Evolutionary conservation across 2,113 vertebrate genomes (phyloP).

Genomic region (Silurus asotus): DNA sequence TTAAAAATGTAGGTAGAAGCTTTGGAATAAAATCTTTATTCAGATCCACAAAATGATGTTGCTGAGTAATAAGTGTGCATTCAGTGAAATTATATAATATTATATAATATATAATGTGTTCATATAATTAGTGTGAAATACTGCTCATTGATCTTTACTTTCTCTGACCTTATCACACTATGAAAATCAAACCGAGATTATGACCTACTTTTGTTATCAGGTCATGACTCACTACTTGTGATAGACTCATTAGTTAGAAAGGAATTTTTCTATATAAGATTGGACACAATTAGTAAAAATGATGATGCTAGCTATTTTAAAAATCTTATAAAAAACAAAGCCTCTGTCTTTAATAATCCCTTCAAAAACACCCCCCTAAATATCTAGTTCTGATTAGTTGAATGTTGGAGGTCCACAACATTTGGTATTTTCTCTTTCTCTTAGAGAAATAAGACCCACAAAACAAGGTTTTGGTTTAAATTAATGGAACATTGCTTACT

Average conservation of each 20-base stretch:
- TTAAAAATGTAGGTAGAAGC: not conserved
- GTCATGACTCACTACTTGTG: not conserved
- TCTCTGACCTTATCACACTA: not conserved
- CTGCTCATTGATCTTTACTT: not conserved
- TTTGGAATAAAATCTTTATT: not conserved
- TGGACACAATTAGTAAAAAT: not conserved
- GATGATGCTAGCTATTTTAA: not conserved
- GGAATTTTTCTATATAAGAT: not conserved
- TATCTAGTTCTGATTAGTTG: not conserved
- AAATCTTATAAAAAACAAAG: not conserved
- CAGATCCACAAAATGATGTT: too few species aligned
- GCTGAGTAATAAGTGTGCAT: too few species aligned
- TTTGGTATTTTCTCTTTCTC: not conserved
- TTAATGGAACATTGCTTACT: not conserved
- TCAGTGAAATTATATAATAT: too few species aligned
- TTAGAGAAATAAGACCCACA: not conserved
- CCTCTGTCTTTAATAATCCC: not conserved
- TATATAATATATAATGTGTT: too few species aligned
- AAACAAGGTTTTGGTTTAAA: not conserved
- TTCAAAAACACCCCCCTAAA: not conserved
- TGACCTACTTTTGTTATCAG: not conserved
- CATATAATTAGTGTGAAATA: not conserved
- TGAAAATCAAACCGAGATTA: not conserved
- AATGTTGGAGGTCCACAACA: not conserved
- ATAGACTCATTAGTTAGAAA: not conserved